Evolutionary conservation across 2,888 invertebrate genomes (phyloP).

Genomic region (Myathropa florea): DNA sequence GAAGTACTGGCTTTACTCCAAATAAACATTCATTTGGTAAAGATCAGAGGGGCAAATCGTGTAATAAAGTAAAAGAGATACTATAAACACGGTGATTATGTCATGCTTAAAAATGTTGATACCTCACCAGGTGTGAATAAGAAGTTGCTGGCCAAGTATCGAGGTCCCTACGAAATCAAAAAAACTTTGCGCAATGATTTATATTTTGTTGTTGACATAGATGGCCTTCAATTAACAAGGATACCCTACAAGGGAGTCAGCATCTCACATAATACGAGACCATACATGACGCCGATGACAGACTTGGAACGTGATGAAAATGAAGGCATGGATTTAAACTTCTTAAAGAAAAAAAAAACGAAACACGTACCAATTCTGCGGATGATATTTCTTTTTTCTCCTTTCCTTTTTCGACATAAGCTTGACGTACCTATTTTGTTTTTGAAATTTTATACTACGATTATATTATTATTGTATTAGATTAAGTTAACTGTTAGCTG

Average conservation of each 20-base stretch:
- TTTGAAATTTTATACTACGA: no score
- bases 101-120: conserved; percentile 34
- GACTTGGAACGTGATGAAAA: no score
- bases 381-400: neutral
- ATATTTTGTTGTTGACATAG: conserved; percentile 6
- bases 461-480: no score
- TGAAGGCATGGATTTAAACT: no score
- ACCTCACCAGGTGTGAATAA: conserved; percentile 10
- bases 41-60: neutral
- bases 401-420: no score
- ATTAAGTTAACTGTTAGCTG: no score
- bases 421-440: no score
- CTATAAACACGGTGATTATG: conserved; percentile 39
- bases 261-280: neutral
- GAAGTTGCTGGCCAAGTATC: neutral
- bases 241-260: neutral
- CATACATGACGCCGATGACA: neutral
- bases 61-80: conserved; percentile 54
- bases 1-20: no score
- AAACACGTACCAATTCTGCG: no score
- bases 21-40: no score
- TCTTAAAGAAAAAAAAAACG: no score
- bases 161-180: neutral
- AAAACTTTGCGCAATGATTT: conserved; percentile 1
- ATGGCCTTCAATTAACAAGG: neutral